Conservation (phyloP, 2,113 vertebrate species). For the Mobula birostris region DNA sequence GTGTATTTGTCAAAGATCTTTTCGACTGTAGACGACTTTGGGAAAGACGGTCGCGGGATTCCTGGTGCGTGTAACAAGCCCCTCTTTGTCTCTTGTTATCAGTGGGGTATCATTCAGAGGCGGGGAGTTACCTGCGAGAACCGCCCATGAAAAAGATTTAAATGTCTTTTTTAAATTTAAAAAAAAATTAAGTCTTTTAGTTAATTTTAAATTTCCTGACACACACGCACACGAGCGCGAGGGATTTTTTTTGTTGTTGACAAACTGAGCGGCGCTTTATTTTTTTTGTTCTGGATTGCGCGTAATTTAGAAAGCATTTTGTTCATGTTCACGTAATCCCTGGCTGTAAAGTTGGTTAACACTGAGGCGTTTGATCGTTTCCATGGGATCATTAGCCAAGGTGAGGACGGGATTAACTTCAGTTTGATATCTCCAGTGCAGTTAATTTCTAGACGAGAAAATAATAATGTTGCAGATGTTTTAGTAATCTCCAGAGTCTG, state of each 20-base stretch:
- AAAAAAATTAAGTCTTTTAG: background rate
- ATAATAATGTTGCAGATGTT: slow-evolving; percentile 16
- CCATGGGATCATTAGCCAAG: background rate
- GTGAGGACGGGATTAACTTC: background rate
- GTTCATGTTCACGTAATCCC: too few relatives aligned
- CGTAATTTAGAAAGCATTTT: background rate
- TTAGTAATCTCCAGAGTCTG: background rate
- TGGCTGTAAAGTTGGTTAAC: background rate
- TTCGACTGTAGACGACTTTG: background rate
- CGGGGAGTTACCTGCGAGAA: background rate
- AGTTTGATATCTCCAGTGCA: background rate
- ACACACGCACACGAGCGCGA: background rate
- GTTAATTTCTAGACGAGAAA: background rate
- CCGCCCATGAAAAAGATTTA: background rate
- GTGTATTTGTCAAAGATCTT: background rate
- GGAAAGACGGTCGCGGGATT: background rate
- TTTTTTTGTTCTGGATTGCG: background rate
- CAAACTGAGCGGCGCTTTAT: background rate
- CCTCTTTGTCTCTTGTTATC: slow-evolving; percentile 41
- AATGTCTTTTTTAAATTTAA: background rate
- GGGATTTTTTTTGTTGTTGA: slow-evolving; percentile 36
- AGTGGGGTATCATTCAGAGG: slow-evolving; percentile 40
- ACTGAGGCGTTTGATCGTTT: background rate
- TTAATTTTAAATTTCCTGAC: slow-evolving; percentile 3
- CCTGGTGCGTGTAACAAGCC: slow-evolving; percentile 25